phyloP scores from a whole-genome alignment of 2,113 vertebrate genomes.

The Myrmecobius fasciatus region DNA sequence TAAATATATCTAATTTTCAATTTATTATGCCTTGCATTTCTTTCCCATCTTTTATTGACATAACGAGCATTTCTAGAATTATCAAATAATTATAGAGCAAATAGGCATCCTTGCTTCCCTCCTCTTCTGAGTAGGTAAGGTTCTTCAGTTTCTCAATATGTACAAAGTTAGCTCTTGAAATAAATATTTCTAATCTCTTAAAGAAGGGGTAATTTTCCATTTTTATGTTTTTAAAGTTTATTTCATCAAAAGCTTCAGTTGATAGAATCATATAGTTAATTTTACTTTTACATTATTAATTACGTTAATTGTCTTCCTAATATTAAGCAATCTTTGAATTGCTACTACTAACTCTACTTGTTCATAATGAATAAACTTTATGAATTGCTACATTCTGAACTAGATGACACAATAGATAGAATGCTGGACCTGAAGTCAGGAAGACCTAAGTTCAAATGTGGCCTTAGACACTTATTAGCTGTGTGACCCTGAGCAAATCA shows the following conservation, averaged over 20 bases:
- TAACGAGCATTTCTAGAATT: not conserved
- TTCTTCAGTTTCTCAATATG: not conserved
- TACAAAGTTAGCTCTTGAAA: not conserved
- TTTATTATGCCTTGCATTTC: not conserved
- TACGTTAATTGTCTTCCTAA: not conserved
- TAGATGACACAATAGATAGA: not conserved
- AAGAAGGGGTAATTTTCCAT: not conserved
- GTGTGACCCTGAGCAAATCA: not conserved
- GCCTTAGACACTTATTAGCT: not conserved
- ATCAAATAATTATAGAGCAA: not conserved
- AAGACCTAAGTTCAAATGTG: not conserved
- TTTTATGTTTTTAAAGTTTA: not conserved
- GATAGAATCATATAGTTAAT: not conserved
- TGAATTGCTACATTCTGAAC: not conserved
- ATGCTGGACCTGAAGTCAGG: not conserved
- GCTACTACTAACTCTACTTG: not conserved
- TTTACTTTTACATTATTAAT: not conserved
- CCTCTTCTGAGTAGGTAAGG: no score
- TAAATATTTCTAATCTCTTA: not conserved
- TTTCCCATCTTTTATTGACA: not conserved
- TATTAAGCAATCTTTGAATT: not conserved
- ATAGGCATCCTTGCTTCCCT: not conserved
- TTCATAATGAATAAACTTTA: not conserved
- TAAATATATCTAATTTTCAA: not conserved
- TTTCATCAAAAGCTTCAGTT: not conserved